A percentile compares a stretch with the other conserved stretches of the same genome.
Conservation (phyloP, 35 echinoderm and acorn worm species). For the Eucidaris tribuloides region DNA sequence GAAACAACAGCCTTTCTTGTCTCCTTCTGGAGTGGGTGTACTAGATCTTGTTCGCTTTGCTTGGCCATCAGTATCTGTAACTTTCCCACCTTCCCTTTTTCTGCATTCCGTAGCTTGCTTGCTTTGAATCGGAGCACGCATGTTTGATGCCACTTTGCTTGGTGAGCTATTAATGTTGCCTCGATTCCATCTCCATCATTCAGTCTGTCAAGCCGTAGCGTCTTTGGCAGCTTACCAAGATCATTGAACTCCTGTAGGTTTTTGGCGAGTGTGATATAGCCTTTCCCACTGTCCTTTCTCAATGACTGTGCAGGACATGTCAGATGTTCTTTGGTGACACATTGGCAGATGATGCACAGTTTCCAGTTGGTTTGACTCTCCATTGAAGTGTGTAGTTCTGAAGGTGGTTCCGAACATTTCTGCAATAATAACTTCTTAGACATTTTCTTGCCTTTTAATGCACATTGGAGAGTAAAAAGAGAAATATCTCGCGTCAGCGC, state of each 20-base stretch:
- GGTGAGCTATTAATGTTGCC: conserved; percentile 20
- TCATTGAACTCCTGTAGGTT: not conserved
- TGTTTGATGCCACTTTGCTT: conserved; percentile 43
- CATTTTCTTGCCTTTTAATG: no score
- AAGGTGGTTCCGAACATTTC: no score
- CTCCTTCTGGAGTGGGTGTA: not conserved
- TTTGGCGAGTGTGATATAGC: conserved; percentile 7
- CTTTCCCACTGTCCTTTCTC: not conserved
- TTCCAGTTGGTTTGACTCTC: conserved; percentile 25
- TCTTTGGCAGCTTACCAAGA: not conserved
- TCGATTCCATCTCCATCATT: conserved; percentile 54
- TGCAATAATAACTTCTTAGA: no score
- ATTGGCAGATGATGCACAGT: conserved; percentile 33
- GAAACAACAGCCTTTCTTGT: not conserved
- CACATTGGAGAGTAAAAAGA: no score
- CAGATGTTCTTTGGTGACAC: conserved; percentile 13
- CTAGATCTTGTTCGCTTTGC: not conserved
- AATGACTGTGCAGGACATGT: conserved; percentile 9
- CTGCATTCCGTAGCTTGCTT: not conserved
- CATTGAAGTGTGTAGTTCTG: no score
- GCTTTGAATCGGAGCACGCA: conserved; percentile 17
- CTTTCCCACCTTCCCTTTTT: not conserved
- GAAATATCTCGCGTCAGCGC: no score
- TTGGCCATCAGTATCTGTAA: not conserved
- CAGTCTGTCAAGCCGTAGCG: not conserved